Evolutionary conservation across 2,797 vertebrate species (phyloP), one percentile per base, ranked within the genome.

Genomic region (Antennarius maculatus): DNA sequence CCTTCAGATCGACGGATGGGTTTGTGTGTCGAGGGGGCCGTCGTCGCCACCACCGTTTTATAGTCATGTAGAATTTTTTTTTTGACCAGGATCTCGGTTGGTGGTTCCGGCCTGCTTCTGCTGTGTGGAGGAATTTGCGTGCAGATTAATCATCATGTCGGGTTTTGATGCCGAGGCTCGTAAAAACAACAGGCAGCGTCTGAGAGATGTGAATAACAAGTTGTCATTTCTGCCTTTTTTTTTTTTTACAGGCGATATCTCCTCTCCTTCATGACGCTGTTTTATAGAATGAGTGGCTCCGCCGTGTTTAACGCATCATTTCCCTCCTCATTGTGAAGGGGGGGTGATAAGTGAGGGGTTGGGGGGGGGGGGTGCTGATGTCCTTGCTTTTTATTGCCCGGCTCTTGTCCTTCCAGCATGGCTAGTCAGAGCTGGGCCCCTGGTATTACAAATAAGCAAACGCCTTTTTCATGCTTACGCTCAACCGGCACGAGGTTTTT

Each of bases 351-450:
- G 69, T 56, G 77, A 47, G 64, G 53, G 75, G 41, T 23, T 23
- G 23, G 23, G 56, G 27, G 50, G 34, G 7, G 66, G 63, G 71
- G 42, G 48, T n/a, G 16, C 47, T 63, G 57, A 64, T 84, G 86
- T 84, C 88, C 88, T 89, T 87, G 86, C 73, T n/a, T 86, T 92
- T 91, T 91, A 91, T 89, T 82, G 81, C 86, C 74, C 59, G 47
- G 69, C 79, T 71, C 66, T 76, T 13, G 81, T 86, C 86, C 85
- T 88, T 87, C 81, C 75, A 82, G 85, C 87, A 79, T 83, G 82
- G 73, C 68, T 90, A 76, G 77, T 82, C 83, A 84, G 78, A 85
- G 75, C 29, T 45, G 61, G 54, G 81, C 73, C 80, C 56, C 56
- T 84, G 80, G 85, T 76, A 80, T 83, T 81, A 69, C 71, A 84